Evolutionary conservation across 2,113 vertebrate genomes (phyloP), one percentile per base, ranked within the genome.

Genomic region (Neolamprologus falcicula): DNA sequence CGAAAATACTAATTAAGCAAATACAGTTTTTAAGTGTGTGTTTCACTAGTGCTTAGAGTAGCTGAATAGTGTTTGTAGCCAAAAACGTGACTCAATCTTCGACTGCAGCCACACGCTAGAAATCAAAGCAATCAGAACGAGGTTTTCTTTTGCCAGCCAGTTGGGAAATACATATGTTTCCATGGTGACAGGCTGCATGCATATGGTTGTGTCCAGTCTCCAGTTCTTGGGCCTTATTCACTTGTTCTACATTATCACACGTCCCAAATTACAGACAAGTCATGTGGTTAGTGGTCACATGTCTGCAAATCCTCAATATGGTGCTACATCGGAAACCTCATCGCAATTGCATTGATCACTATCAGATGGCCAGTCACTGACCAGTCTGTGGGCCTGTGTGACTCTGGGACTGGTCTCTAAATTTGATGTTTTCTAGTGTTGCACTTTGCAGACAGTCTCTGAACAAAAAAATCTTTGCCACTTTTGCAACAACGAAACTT

Each of bases 361-460:
- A 16, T 71, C 37, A 26, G 66, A 4, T 42, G 42, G 12, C n/a
- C n/a, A 50, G 47, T 50, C 7, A 24, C 6, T 1, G 14, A 61
- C 28, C 1, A 1, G 28, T 1, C 57, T 2, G 16, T 33, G 0
- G 59, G 0, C 16, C 9, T 61, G 1, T 33, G 59, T 33, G 2
- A 61, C 59, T 61, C 16, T 33, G 59, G 16, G 3, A 61, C 59
- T 61, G 1, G 59, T 61, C 28, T 61, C 1, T 11, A 61, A 2
- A 61, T 19, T 11, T 4, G 5, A 61, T 61, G 59, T 61, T 68
- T 71, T 1, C 3, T 71, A 71, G 37, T 42, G 37, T 16, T 45
- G 66, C 66, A 71, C 3, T 71, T 16, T 71, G 66, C 13, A 4
- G 13, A 42, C 37, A 16, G 1, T 71, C 66, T 21, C n/a, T 71